Evolutionary conservation across 2,113 vertebrate genomes (phyloP), one percentile per base, ranked within the genome.

Genomic region (Leptobrachium ailaonicum): DNA sequence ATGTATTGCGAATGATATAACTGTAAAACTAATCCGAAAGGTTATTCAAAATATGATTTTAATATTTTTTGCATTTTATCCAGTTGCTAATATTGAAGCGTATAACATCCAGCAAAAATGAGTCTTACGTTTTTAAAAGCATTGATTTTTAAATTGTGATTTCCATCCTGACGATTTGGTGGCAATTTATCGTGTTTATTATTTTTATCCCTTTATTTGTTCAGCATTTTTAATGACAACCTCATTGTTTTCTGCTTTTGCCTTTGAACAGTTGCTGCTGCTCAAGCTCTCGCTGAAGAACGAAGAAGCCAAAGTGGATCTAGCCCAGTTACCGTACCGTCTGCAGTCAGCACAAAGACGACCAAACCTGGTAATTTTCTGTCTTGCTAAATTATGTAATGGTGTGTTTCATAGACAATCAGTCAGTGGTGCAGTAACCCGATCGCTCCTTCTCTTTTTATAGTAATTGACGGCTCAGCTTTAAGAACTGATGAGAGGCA

Each of bases 401-500:
- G 43, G 40, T 71, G 42, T 5, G 13, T 60, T 60, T 60, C 13
- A 60, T 60, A 60, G 11, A 12, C 13, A 60, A 60, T 60, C 13
- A 13, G 10, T 12, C 56, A 60, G 11, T 13, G 56, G 11, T 60
- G 53, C 64, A 60, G 47, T 60, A 70, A 58, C 47, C 5, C 68
- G 32, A 74, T 79, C 58, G 8, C 0, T 6, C 41, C 32, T 68
- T 80, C 68, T 73, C 79, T 78, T 88, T 86, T 86, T 86, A 71
- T 84, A 98, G 95, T 97, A 69, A 89, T 97, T 77, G 95, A 97
- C 83, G 95, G 95, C 20, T 95, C 95, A 20, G 77, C 92, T 12
- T 88, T 99, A 79, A 95, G 88, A 92, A 94, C 95, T 85, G 97
- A 98, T 85, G 90, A 97, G 83, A 94, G 94, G 78, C 95, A 97